These are phyloP conservation scores for Pecten maximus DNA, from an alignment of 2,888 invertebrate species.

Conservation along the genomic window DNA sequence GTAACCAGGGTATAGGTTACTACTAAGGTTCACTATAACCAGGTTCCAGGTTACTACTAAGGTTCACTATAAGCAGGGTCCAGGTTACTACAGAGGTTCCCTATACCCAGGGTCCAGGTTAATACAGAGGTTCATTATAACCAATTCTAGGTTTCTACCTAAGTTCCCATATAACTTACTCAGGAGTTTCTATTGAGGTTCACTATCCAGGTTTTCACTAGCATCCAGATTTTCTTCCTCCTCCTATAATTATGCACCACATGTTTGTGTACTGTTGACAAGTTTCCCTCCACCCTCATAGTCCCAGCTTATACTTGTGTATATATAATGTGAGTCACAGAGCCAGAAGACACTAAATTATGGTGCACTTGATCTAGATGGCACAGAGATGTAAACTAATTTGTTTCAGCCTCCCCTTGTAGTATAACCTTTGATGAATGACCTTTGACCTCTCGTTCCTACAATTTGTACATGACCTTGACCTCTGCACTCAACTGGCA, in stretches of 20 bases:
- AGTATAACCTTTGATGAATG: neutral
- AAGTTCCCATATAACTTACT: too few species aligned
- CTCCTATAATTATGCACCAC: neutral
- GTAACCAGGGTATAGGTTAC: too few species aligned
- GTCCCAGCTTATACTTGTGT: constrained; percentile 1
- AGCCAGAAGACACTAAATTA: neutral
- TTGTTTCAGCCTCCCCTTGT: constrained; percentile 8
- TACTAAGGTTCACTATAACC: too few species aligned
- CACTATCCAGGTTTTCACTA: too few species aligned
- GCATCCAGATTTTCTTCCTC: neutral
- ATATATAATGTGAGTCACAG: neutral
- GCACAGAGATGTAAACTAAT: constrained; percentile 11
- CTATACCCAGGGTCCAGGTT: too few species aligned
- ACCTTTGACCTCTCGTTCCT: neutral
- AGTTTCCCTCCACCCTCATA: neutral
- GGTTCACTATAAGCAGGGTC: too few species aligned
- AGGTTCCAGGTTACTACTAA: too few species aligned
- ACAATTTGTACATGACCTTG: neutral
- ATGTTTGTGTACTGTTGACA: neutral
- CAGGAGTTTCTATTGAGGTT: too few species aligned
- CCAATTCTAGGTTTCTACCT: too few species aligned
- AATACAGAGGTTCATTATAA: too few species aligned
- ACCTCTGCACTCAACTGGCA: neutral
- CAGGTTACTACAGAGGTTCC: too few species aligned
- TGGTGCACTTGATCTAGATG: neutral